Conservation (phyloP, 1,140 invertebrate species). For the Hylaeus anthracinus region DNA sequence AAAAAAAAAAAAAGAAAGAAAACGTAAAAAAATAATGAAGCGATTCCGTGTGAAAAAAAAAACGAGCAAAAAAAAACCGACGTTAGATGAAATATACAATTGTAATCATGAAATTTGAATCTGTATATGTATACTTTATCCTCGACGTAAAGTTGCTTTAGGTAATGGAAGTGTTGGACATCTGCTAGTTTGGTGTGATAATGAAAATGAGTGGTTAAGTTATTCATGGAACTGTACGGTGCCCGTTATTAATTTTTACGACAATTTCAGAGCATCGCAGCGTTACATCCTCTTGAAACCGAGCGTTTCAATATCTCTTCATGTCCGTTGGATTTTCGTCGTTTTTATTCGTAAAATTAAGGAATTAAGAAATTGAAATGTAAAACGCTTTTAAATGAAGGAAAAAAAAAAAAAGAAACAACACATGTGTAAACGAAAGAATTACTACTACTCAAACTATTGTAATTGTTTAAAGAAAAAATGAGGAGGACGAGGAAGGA, state of each 20-base stretch:
- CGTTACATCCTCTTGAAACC: conserved; percentile 40
- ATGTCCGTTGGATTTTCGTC: conserved; percentile 27
- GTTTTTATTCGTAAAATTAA: conserved; percentile 40
- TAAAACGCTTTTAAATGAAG: conserved; percentile 68
- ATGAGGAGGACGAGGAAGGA: conserved; percentile 23
- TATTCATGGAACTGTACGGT: conserved; percentile 42
- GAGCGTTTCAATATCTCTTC: conserved; percentile 41
- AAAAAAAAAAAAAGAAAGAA: conserved; percentile 4
- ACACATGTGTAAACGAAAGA: conserved; percentile 51
- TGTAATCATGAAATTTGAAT: conserved; percentile 47
- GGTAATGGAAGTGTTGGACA: conserved; percentile 33
- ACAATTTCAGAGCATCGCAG: conserved; percentile 47
- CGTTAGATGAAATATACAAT: conserved; percentile 35
- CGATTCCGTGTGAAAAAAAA: conserved; percentile 40
- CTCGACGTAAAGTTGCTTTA: conserved; percentile 41
- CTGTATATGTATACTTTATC: conserved; percentile 52
- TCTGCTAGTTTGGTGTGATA: conserved; percentile 44
- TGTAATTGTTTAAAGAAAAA: conserved; percentile 67
- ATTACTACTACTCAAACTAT: conserved; percentile 69
- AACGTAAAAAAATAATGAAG: neutral
- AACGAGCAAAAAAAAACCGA: conserved; percentile 22
- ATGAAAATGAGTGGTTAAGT: conserved; percentile 52
- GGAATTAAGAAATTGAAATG: conserved; percentile 61
- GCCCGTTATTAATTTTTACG: conserved; percentile 33
- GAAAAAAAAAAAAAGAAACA: too few species aligned